Evolutionary conservation across 1,140 invertebrate genomes (phyloP), one percentile per base, ranked within the genome.

Genomic region (Dinoponera quadriceps): DNA sequence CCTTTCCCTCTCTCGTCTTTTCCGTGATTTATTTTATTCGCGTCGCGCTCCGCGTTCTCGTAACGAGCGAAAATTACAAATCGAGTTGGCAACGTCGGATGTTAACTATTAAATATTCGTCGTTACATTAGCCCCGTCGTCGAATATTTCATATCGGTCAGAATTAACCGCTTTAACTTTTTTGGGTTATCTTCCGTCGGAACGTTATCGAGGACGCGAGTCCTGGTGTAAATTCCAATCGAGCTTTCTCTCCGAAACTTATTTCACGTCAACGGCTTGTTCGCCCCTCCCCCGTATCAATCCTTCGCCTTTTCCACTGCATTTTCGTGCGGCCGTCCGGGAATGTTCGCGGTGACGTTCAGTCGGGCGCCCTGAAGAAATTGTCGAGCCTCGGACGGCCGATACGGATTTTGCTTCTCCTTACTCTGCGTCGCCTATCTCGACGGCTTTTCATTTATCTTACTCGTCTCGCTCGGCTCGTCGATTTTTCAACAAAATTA

Each of bases 381-480:
- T 80, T 84, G 55, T 60, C 38, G 20, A 49, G 65, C 22, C n/a
- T 1, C 59, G 3, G 83, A 48, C 78, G 49, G 68, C 63, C 62
- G 85, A 74, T 80, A 68, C 48, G 73, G 85, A 74, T 84, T 80
- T 80, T 73, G 33, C 38, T 74, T 81, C 33, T 54, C 55, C 48
- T 65, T 80, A 55, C 29, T 54, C 51, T 25, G 44, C 55, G 25
- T 13, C 22, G 25, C 14, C 22, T 62, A 62, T 57, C 68, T 49
- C 29, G 82, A 55, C 85, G 29, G 82, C 38, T 74, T 84, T 71
- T 87, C 84, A 88, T 88, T 88, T 87, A 87, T 88, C 82, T 84
- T 54, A 18, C 49, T 27, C 49, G 83, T 77, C 44, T 2, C 3
- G 27, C 16, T 63, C 33, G 66, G 13, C 54, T 27, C n/a, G 73